These are phyloP conservation scores for Pocota personata DNA, from an alignment of 2,888 invertebrate genomes.

Conservation along the genomic window DNA sequence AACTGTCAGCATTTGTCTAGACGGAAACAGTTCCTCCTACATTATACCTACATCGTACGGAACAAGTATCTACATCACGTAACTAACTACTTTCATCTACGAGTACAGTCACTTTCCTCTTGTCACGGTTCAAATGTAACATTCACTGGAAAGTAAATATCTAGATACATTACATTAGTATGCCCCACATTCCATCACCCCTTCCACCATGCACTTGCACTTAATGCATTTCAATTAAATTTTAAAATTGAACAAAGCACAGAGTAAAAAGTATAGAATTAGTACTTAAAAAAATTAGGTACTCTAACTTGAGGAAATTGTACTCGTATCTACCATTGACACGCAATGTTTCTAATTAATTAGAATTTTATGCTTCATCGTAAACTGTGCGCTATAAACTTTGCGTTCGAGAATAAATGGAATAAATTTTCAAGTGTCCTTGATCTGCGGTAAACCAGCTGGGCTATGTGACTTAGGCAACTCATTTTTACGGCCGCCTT, in stretches of 20 bases:
- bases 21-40: background rate
- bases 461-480: background rate
- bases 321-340: constrained; percentile 32
- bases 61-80: background rate
- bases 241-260: background rate
- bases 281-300: background rate
- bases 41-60: background rate
- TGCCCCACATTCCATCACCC: background rate
- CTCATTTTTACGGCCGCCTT: background rate
- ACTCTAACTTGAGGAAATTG: background rate
- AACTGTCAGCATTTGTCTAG: constrained; percentile 21
- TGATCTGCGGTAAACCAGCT: constrained; percentile 42
- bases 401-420: background rate
- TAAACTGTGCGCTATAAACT: constrained; percentile 46
- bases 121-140: background rate
- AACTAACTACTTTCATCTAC: background rate
- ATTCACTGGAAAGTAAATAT: background rate
- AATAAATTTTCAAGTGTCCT: constrained; percentile 38
- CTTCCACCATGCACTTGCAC: background rate
- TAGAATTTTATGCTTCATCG: constrained; percentile 50
- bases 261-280: background rate
- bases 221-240: constrained; percentile 38
- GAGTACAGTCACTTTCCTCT: background rate
- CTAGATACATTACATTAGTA: background rate
- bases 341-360: constrained; percentile 56